phyloP scores from a whole-genome alignment of 2,113 vertebrate species.

The Rhombomys opimus region DNA sequence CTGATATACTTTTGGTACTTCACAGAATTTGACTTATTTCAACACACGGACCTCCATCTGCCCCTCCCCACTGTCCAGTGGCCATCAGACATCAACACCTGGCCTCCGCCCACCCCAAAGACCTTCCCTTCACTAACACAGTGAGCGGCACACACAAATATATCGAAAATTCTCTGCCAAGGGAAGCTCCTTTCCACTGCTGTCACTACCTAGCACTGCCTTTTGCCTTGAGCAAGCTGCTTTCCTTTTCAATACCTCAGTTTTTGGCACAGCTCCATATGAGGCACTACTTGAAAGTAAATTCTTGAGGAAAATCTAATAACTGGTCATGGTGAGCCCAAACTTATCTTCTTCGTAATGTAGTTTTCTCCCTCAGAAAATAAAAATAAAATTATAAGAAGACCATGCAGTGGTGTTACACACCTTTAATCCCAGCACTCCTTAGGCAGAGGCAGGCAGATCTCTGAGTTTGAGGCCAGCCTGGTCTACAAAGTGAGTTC shows the following conservation, averaged over 20 bases:
- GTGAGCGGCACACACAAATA: not conserved
- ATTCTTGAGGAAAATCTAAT: not conserved
- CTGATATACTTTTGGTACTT: conserved; percentile 1
- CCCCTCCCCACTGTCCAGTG: not conserved
- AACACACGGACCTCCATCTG: not conserved
- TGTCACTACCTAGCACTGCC: not conserved
- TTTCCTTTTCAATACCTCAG: not conserved
- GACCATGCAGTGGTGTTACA: not conserved
- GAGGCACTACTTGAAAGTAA: accelerated
- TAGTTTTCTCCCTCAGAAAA: not conserved
- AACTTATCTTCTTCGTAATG: not conserved
- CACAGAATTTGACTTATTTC: not conserved
- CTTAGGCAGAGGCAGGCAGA: not conserved
- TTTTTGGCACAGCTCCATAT: not conserved
- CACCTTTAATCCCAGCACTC: not conserved
- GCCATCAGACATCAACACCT: not conserved
- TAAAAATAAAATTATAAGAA: not conserved
- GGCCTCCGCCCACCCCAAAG: not conserved
- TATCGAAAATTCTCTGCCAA: not conserved
- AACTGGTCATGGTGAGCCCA: not conserved
- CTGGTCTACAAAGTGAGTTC: not conserved
- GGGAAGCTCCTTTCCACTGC: not conserved
- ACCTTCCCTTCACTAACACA: not conserved
- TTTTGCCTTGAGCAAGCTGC: not conserved
- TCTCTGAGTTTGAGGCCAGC: not conserved